phyloP scores from a whole-genome alignment of 2,113 vertebrate species.

The Sapajus apella region DNA sequence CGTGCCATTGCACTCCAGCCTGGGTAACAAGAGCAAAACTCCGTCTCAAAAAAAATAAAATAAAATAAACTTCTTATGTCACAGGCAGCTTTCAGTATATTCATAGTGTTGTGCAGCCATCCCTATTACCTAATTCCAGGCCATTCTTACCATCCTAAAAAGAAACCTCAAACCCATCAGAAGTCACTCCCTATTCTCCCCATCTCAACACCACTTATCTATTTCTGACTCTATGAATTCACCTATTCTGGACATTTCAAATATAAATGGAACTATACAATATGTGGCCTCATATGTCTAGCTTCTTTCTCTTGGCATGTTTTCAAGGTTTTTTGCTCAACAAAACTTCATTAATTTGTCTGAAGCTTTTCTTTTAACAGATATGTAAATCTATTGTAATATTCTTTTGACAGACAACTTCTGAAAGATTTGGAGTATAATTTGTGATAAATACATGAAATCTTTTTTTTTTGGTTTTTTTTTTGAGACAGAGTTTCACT shows the following conservation, averaged over 20 bases:
- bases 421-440: neutral
- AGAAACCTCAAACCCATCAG: neutral
- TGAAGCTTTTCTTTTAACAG: neutral
- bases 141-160: neutral
- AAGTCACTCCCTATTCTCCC: neutral
- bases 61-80: neutral
- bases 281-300: neutral
- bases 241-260: neutral
- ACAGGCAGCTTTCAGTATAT: neutral
- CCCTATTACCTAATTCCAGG: neutral
- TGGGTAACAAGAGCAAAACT: too few species aligned
- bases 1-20: too few species aligned
- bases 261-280: neutral
- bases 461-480: too few species aligned
- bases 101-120: neutral
- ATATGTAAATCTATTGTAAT: neutral
- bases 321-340: neutral
- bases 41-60: too few species aligned
- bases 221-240: neutral
- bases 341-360: neutral
- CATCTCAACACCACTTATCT: neutral
- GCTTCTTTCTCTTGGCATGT: neutral
- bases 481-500: too few species aligned
- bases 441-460: neutral
- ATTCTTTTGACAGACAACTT: neutral